phyloP scores from a whole-genome alignment of 2,797 vertebrate species.

The Chiroxiphia lanceolata region DNA sequence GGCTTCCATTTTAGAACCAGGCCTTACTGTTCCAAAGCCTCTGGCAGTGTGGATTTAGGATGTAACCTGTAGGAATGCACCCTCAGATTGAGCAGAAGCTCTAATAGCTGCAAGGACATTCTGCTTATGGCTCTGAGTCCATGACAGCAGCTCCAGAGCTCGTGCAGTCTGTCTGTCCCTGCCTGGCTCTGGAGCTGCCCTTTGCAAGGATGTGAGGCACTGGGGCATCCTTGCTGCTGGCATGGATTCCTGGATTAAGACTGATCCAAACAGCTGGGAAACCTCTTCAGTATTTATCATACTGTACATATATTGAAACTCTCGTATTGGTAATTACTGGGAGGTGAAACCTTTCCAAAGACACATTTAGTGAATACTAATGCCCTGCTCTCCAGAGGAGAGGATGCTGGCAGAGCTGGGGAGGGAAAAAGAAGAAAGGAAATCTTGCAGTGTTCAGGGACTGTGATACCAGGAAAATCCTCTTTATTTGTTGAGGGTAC shows the following conservation, averaged over 20 bases:
- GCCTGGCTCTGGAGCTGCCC: background rate
- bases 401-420: background rate
- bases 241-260: background rate
- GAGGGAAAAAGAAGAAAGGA: background rate
- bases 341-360: constrained; percentile 38
- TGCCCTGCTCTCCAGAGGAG: background rate
- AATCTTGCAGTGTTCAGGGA: background rate
- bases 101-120: background rate
- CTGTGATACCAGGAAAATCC: background rate
- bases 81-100: background rate
- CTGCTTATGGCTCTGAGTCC: background rate
- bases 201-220: background rate
- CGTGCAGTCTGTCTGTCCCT: background rate
- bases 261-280: background rate
- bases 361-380: background rate
- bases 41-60: background rate
- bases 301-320: background rate
- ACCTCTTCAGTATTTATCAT: background rate
- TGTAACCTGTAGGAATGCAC: background rate
- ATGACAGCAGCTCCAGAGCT: rapidly evolving
- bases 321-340: constrained; percentile 2
- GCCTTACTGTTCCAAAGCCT: background rate
- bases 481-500: background rate
- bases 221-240: rapidly evolving
- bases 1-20: background rate